phyloP scores from a whole-genome alignment of 2,888 invertebrate genomes.

The Scaptomyza caliginosa region DNA sequence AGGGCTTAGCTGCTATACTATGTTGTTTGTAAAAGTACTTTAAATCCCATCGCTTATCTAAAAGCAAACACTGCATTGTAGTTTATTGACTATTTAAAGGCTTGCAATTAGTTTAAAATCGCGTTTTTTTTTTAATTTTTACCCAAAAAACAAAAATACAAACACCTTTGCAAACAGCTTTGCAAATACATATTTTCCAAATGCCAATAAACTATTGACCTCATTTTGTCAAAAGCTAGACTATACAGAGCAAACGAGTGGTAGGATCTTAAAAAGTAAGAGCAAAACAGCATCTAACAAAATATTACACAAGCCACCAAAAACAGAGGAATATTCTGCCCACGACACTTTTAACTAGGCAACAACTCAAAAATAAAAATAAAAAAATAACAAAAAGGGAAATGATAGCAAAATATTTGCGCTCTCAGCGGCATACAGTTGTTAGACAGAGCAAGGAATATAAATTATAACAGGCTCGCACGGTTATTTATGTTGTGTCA shows the following conservation, averaged over 20 bases:
- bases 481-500: slow-evolving; percentile 72
- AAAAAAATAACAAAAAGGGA: slow-evolving; percentile 6
- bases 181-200: slow-evolving; percentile 31
- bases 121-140: slow-evolving; percentile 16
- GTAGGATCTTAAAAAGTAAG: background rate
- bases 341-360: slow-evolving; percentile 43
- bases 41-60: background rate
- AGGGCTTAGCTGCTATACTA: background rate
- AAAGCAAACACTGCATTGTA: background rate
- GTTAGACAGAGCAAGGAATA: slow-evolving; percentile 65
- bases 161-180: slow-evolving; percentile 4
- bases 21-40: background rate
- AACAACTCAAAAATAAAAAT: slow-evolving; percentile 2
- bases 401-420: slow-evolving; percentile 52
- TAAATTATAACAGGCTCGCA: slow-evolving; percentile 73
- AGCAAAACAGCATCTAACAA: slow-evolving; percentile 37
- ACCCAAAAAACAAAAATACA: slow-evolving; percentile 2
- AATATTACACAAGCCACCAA: slow-evolving; percentile 56
- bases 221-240: slow-evolving; percentile 64
- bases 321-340: slow-evolving; percentile 25
- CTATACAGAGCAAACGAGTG: slow-evolving; percentile 6
- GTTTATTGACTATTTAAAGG: background rate
- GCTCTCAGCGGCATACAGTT: slow-evolving; percentile 49
- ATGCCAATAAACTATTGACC: slow-evolving; percentile 81
- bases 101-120: background rate